Evolutionary conservation across 2,888 invertebrate genomes (phyloP), one percentile per base, ranked within the genome.

Genomic region (Nowickia ferox): DNA sequence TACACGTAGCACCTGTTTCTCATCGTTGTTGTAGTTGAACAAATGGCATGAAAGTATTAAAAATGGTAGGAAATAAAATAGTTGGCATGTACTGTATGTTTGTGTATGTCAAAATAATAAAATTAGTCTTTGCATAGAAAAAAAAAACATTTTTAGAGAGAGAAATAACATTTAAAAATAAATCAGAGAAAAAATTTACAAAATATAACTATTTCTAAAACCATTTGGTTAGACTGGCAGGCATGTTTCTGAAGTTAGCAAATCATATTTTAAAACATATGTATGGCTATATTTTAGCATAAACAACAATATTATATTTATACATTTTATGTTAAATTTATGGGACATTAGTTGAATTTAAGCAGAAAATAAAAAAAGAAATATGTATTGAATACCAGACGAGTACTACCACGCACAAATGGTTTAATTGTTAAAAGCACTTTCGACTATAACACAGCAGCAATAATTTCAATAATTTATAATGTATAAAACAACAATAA

Each of bases 391-490:
- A 48, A 71, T 63, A 44, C 44, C 61, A 30, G 30, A 10, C 17
- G 30, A 71, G 53, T 22, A 61, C 8, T 44, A 63, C 4, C 53
- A 69, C 68, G 66, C 61, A 75, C 17, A 51, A 69, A 68, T 75
- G 61, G 61, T 57, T 81, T 81, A 81, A 81, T 81, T 75, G 81
- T 44, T 10, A 75, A 81, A 59, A 74, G 68, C 68, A 81, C 68
- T 81, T 81, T 48, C 53, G 53, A 74, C 48, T 66, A 17, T 13
- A 66, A 53, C 44, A 75, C 44, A 75, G 15, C 51, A 68, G 40
- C 44, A 78, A 71, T 61, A 78, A 51, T 72, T 72, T 63, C 53
- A 78, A 71, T 61, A 78, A 51, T 72, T 72, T 63, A 51, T 51
- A 17, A 30, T 40, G 30, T 30, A 30, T 30, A 6, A 17, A 10